A percentile compares a stretch with the other conserved stretches of the same genome.
phyloP scores from a whole-genome alignment of 2,888 invertebrate species.

The Nomada hirtipes region DNA sequence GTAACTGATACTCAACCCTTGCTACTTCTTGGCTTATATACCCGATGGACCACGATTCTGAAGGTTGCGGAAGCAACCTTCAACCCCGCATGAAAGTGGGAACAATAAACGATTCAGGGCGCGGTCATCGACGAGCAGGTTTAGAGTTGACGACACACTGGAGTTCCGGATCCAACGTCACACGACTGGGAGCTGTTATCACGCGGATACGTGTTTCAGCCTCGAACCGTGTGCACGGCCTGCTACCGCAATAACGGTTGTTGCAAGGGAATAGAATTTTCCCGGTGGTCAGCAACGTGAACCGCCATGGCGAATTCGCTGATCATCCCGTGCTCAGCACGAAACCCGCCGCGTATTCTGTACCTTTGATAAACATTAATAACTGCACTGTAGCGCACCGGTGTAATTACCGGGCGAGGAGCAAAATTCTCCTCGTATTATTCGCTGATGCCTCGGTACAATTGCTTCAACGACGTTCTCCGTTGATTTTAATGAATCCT shows the following conservation, averaged over 20 bases:
- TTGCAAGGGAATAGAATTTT: conserved; percentile 40
- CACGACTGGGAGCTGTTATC: conserved; percentile 41
- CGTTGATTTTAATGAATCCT: conserved; percentile 1
- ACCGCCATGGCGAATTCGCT: background rate
- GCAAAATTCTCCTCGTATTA: background rate
- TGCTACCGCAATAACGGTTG: conserved; percentile 46
- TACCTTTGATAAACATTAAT: conserved; percentile 30
- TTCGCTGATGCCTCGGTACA: background rate
- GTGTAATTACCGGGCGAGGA: conserved; percentile 4
- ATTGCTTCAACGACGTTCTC: background rate
- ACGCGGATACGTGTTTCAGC: conserved; percentile 35
- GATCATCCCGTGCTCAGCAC: conserved; percentile 20
- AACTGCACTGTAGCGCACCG: background rate
- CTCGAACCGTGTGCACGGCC: conserved; percentile 25
- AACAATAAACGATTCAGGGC: conserved; percentile 47
- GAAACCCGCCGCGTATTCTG: conserved; percentile 13
- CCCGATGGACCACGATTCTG: conserved; percentile 34
- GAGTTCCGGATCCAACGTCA: conserved; percentile 57
- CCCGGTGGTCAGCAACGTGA: conserved; percentile 24
- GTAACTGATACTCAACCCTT: conserved; percentile 61
- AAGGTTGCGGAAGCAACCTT: conserved; percentile 37
- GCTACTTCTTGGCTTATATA: conserved; percentile 66
- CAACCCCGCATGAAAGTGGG: conserved; percentile 60
- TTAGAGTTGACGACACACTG: conserved; percentile 31
- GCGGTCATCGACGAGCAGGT: conserved; percentile 52